Evolutionary conservation across 1,140 invertebrate species (phyloP).

Genomic region (Augochlora pura): DNA sequence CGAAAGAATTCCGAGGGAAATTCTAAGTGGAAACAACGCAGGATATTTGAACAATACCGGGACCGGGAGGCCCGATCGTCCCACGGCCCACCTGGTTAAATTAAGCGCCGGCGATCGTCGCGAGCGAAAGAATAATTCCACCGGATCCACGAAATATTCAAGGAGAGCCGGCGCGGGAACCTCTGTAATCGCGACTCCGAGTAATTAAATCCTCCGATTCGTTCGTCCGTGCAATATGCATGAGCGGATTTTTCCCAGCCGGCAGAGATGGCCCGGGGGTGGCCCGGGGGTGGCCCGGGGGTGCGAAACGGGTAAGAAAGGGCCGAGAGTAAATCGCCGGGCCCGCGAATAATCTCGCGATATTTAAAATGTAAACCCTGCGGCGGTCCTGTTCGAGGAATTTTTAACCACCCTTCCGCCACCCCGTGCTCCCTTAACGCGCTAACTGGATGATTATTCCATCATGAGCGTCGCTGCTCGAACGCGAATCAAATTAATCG

Average conservation of each 20-base stretch:
- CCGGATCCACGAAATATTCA: constrained; percentile 28
- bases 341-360: constrained; percentile 21
- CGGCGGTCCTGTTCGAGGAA: neutral
- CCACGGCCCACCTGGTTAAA: constrained; percentile 9
- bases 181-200: constrained; percentile 6
- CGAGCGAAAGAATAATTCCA: constrained; percentile 29
- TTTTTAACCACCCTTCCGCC: neutral
- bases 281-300: neutral
- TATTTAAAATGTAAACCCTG: constrained; percentile 40
- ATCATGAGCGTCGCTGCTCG: too few relatives aligned
- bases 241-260: constrained; percentile 6
- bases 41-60: neutral
- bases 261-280: neutral
- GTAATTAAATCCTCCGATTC: constrained; percentile 57
- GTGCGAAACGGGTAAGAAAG: neutral
- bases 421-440: too few relatives aligned
- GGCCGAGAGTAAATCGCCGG: constrained; percentile 13
- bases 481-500: too few relatives aligned
- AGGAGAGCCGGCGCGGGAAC: neutral
- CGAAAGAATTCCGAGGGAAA: neutral
- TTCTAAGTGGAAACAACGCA: neutral
- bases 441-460: neutral
- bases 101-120: constrained; percentile 6
- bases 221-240: constrained; percentile 37
- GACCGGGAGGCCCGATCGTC: too few relatives aligned